Percentiles rank a stretch among this genome's conserved stretches.
phyloP scores from a whole-genome alignment of 2,797 vertebrate genomes.

The Acrocephalus scirpaceus region DNA sequence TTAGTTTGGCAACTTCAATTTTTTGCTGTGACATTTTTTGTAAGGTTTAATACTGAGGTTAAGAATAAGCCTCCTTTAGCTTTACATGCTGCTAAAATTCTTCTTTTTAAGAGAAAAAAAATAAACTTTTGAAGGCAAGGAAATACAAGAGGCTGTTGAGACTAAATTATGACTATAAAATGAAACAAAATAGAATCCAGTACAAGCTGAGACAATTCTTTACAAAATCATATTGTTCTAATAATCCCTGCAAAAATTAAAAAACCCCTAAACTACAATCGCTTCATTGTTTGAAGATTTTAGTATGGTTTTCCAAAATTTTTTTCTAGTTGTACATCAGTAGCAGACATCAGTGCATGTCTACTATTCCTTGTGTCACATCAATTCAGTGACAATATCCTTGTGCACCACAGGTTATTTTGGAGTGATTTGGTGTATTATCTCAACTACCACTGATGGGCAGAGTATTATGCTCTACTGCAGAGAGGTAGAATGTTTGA shows the following conservation, averaged over 20 bases:
- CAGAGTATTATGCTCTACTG: not conserved
- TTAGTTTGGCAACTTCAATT: not conserved
- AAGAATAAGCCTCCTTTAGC: not conserved
- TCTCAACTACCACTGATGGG: not conserved
- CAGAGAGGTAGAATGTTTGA: not conserved
- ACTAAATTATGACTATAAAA: not conserved
- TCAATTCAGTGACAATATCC: not conserved
- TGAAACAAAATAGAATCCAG: not conserved
- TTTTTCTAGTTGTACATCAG: not conserved
- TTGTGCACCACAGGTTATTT: not conserved
- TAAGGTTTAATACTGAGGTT: not conserved
- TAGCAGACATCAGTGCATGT: not conserved
- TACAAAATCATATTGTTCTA: not conserved
- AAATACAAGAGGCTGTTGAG: not conserved
- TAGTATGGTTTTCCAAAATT: not conserved
- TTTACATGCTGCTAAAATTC: not conserved
- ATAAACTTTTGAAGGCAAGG: not conserved
- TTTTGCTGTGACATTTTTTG: not conserved
- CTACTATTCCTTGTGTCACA: not conserved
- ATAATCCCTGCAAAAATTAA: not conserved
- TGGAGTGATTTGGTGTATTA: not conserved
- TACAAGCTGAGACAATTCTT: not conserved
- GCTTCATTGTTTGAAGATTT: not conserved
- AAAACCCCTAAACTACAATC: fast-evolving
- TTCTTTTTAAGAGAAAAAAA: not conserved